Conservation (phyloP, 1,140 invertebrate genomes). For the Cardiocondyla obscurior region DNA sequence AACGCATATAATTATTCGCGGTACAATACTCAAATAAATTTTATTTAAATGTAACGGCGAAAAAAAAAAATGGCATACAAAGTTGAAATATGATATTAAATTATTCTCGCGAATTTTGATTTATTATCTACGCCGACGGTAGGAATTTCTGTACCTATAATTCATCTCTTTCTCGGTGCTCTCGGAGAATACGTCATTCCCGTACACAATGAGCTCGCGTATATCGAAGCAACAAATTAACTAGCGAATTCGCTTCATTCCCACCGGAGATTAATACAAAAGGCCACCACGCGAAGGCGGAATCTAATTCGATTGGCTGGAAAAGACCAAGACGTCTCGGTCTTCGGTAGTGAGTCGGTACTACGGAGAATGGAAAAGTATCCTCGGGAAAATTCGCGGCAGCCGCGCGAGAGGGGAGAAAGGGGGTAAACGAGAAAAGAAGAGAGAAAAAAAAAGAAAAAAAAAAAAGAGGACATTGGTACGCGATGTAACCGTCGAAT, state of each 20-base stretch:
- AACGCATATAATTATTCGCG: background rate
- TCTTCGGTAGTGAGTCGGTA: background rate
- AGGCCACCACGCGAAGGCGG: background rate
- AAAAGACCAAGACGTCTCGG: background rate
- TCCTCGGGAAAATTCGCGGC: background rate
- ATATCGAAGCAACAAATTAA: conserved; percentile 15
- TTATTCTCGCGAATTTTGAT: background rate
- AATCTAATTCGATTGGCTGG: conserved; percentile 18
- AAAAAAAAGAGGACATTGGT: conserved; percentile 5
- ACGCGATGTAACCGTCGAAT: conserved; percentile 65
- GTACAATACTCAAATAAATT: background rate
- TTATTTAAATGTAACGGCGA: background rate
- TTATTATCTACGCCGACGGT: background rate
- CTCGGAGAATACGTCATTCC: background rate
- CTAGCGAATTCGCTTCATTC: background rate
- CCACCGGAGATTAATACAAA: conserved; percentile 6
- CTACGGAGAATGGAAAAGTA: background rate
- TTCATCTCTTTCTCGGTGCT: background rate
- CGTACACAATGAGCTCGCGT: background rate
- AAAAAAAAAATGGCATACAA: background rate
- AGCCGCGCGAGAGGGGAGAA: background rate
- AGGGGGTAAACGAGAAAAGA: too few relatives aligned
- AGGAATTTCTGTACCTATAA: conserved; percentile 5
- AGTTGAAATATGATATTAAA: background rate
- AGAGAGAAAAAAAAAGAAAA: background rate